Evolutionary conservation across 2,888 invertebrate genomes (phyloP), one percentile per base, ranked within the genome.

Genomic region (Mesochorus sp.): DNA sequence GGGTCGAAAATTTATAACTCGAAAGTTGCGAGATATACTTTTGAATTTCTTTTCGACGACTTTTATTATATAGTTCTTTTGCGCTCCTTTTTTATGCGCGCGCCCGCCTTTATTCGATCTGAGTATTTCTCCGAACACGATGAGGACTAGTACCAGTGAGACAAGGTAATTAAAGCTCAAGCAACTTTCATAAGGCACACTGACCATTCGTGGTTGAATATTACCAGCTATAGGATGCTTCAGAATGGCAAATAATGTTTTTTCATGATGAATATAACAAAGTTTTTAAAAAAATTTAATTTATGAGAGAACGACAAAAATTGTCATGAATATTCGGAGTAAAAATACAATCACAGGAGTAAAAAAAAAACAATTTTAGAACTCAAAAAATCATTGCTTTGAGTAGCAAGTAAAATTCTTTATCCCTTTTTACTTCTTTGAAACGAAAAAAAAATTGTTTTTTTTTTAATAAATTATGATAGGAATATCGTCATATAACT

Each of bases 81-180:
- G 37, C 24, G 57, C 3, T 19, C 12, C 6, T 24, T 68, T 68
- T 70, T 70, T 47, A 70, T 70, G 14, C 51, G 34, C 57, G 28
- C 44, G 51, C 44, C 28, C n/a, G n/a, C 39, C 44, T 70, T 70
- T 55, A 47, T 59, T 68, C 57, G 68, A 55, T 68, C 5, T 1
- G 57, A 31, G 44, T 44, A 44, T 68, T 57, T 24, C 53, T 19
- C 19, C 42, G 37, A n/a, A 12, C n/a, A 24, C 5, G 17, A 39
- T 53, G 68, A 59, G 68, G 70, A 75, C 37, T 55, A 75, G 72
- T 66, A 75, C 68, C 44, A 55, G 53, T 51, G 80, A 84, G 85
- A 85, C 83, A 83, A 85, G 83, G 86, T 85, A 87, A 88, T 88
- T 88, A 88, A 64, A 87, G 87, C 83, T 84, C 82, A 83, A 87